phyloP scores from a whole-genome alignment of 2,888 invertebrate species.

The Hyposoter didymator region DNA sequence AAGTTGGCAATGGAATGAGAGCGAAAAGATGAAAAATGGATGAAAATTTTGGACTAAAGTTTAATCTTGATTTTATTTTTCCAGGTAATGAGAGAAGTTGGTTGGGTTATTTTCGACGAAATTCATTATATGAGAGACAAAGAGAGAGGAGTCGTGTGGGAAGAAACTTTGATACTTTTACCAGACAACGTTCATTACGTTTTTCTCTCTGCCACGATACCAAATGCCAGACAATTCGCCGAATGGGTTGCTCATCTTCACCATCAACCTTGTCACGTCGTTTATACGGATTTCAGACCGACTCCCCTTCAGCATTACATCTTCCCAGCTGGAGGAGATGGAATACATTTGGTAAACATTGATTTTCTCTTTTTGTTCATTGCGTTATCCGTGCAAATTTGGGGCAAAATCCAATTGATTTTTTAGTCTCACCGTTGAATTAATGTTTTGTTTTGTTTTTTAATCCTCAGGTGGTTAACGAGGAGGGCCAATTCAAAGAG shows the following conservation, averaged over 20 bases:
- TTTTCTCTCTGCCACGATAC: slow-evolving; percentile 99
- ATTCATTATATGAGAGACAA: slow-evolving; percentile 99
- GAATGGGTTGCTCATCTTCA: slow-evolving; percentile 98
- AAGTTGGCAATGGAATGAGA: not conserved
- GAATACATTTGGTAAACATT: slow-evolving; percentile 93
- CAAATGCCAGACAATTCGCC: slow-evolving; percentile 98
- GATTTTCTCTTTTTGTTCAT: not conserved
- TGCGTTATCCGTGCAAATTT: not conserved
- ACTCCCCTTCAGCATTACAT: slow-evolving; percentile 99
- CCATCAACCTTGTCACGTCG: slow-evolving; percentile 98
- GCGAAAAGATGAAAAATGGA: not conserved
- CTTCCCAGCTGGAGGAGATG: slow-evolving; percentile 98
- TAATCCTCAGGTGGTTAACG: slow-evolving; percentile 79
- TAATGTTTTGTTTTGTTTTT: not conserved
- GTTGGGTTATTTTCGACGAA: slow-evolving; percentile 99
- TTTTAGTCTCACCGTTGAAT: not conserved
- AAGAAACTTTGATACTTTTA: slow-evolving; percentile 98
- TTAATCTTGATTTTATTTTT: slow-evolving; percentile 6
- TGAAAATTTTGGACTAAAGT: not conserved
- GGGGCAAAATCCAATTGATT: not conserved
- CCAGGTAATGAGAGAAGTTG: slow-evolving; percentile 97
- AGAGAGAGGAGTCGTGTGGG: slow-evolving; percentile 99
- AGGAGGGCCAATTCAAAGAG: slow-evolving; percentile 96
- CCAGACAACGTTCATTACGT: slow-evolving; percentile 99
- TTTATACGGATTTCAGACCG: slow-evolving; percentile 99